Conservation (phyloP, 2,888 invertebrate genomes). For the Eupithecia subfuscata region DNA sequence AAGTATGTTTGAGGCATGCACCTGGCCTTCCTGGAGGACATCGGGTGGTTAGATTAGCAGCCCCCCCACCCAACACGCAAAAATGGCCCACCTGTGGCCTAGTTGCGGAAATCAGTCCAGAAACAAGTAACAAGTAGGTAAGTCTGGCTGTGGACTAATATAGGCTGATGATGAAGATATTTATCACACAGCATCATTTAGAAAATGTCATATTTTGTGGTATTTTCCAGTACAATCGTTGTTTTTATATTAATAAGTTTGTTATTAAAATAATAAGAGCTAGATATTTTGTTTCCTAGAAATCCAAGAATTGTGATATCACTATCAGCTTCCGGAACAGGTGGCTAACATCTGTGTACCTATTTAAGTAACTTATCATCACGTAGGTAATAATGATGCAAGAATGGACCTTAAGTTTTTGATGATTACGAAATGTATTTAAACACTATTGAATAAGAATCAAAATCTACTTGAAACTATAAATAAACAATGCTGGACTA, state of each 20-base stretch:
- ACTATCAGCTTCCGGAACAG: neutral
- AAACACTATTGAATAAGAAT: neutral
- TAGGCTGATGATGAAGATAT: no score
- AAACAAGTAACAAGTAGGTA: no score
- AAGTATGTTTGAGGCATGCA: no score
- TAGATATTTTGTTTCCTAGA: neutral
- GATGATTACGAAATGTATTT: neutral
- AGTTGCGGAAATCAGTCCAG: no score
- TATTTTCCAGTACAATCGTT: neutral
- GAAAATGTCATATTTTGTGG: neutral
- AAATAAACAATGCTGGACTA: no score
- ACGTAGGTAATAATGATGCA: conserved; percentile 2
- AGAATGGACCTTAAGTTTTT: neutral
- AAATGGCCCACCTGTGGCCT: no score
- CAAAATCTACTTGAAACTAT: no score
- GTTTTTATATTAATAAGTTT: neutral
- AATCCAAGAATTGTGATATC: neutral
- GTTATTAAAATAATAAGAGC: neutral
- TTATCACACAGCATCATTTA: neutral
- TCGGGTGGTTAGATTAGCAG: no score
- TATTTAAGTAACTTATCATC: neutral
- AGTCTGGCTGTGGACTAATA: no score
- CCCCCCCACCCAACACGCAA: no score
- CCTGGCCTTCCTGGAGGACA: no score
- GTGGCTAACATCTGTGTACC: neutral